These are phyloP conservation scores for Odontamblyopus lacepedii DNA, from an alignment of 2,797 vertebrate genomes.

Conservation along the genomic window DNA sequence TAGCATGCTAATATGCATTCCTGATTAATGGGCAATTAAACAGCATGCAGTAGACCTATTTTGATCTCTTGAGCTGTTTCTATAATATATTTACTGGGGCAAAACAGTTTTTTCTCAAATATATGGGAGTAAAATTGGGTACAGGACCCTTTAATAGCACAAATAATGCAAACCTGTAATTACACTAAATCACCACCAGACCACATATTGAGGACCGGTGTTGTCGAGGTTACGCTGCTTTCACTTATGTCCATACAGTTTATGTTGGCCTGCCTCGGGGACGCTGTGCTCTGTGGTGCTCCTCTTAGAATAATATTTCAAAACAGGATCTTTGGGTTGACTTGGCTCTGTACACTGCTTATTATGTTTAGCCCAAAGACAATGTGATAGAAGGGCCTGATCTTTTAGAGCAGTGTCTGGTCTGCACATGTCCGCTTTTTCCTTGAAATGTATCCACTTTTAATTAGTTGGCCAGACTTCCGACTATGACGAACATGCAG, in stretches of 20 bases:
- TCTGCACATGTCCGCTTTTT: conserved; percentile 84
- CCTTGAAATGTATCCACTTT: conserved; percentile 85
- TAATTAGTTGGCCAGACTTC: conserved; percentile 93
- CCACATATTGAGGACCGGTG: background rate
- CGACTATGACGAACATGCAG: conserved; percentile 12
- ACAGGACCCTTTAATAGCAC: too few relatives aligned
- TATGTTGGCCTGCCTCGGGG: conserved; percentile 48
- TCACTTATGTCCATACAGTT: conserved; percentile 46
- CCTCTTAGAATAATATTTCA: conserved; percentile 53
- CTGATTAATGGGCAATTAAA: too few relatives aligned
- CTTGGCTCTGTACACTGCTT: conserved; percentile 39
- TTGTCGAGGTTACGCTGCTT: conserved; percentile 48
- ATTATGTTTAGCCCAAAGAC: conserved; percentile 33
- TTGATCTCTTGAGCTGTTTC: too few relatives aligned
- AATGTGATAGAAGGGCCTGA: conserved; percentile 47
- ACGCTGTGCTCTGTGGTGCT: conserved; percentile 28
- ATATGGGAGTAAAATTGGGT: too few relatives aligned
- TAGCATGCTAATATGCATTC: too few relatives aligned
- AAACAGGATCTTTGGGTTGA: conserved; percentile 35
- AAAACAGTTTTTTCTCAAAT: too few relatives aligned
- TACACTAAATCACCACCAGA: background rate
- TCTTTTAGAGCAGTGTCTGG: conserved; percentile 63
- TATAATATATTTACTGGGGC: too few relatives aligned
- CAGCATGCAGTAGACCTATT: too few relatives aligned
- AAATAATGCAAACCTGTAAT: background rate